Conservation (phyloP, 2,888 invertebrate species). For the Amphipyra tragopoginis region DNA sequence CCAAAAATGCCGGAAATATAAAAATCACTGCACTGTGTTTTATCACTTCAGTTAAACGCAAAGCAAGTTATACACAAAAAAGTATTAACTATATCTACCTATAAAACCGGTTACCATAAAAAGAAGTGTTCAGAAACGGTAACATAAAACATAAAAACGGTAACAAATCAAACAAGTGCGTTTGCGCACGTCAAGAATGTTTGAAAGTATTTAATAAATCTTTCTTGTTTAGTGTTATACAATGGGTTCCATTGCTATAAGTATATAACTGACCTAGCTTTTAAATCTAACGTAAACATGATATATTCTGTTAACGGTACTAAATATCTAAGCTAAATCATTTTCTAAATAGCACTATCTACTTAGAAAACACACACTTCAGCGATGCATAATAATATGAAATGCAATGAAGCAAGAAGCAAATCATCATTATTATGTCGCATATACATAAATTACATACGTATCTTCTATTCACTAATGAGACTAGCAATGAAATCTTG, state of each 20-base stretch:
- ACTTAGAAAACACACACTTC: too few species aligned
- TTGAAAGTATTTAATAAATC: neutral
- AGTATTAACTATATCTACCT: neutral
- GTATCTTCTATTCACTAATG: too few species aligned
- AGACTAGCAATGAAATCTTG: too few species aligned
- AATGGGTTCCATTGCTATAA: neutral
- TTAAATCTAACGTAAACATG: neutral
- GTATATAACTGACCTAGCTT: too few species aligned
- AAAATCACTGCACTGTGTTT: neutral
- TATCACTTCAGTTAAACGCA: constrained; percentile 10
- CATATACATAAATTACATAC: too few species aligned
- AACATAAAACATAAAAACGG: constrained; percentile 7
- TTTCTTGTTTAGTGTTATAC: too few species aligned
- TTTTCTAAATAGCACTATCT: too few species aligned
- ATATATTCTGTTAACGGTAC: too few species aligned
- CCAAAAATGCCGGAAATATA: constrained; percentile 4
- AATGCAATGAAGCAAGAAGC: too few species aligned
- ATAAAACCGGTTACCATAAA: constrained; percentile 1
- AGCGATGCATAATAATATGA: too few species aligned
- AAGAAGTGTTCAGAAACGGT: constrained; percentile 15
- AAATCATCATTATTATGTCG: too few species aligned
- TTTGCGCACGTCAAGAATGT: constrained; percentile 1
- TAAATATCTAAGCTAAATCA: too few species aligned
- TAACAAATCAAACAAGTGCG: neutral
- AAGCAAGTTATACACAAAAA: constrained; percentile 6